Percentiles rank a stretch among this genome's conserved stretches.
These are phyloP conservation scores for Phyto melanocephala DNA, from an alignment of 2,888 invertebrate species.

Conservation along the genomic window DNA sequence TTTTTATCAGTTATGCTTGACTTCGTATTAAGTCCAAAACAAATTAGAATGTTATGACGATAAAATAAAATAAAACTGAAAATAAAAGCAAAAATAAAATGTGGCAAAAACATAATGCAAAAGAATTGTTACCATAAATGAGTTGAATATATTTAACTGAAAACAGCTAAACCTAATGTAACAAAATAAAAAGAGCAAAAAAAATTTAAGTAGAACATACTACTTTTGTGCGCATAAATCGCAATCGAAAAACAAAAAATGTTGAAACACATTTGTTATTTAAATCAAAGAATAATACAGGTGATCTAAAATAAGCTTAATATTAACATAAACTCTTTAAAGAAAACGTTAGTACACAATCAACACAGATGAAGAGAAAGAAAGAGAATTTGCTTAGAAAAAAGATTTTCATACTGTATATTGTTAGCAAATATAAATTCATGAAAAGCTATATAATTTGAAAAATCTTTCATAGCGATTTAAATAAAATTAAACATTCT, in stretches of 20 bases:
- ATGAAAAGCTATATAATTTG: no score
- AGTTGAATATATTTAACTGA: conserved; percentile 42
- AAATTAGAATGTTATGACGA: conserved; percentile 20
- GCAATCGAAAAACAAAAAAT: background rate
- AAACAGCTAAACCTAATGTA: conserved; percentile 41
- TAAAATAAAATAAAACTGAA: conserved; percentile 32
- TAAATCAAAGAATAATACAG: conserved; percentile 13
- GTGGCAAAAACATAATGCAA: conserved; percentile 23
- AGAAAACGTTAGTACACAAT: no score
- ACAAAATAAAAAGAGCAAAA: conserved; percentile 38
- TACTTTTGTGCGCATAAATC: background rate
- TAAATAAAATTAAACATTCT: no score
- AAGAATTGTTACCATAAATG: conserved; percentile 51
- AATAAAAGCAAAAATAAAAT: conserved; percentile 8
- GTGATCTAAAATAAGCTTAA: background rate
- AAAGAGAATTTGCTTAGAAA: no score
- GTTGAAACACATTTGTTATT: background rate
- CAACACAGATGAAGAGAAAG: no score
- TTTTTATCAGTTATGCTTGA: conserved; percentile 65
- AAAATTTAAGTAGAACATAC: background rate
- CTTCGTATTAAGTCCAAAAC: conserved; percentile 42
- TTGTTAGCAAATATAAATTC: background rate
- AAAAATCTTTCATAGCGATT: no score
- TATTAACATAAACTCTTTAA: background rate
- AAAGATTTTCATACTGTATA: no score